phyloP scores from a whole-genome alignment of 2,113 vertebrate genomes.

The Deroptyus accipitrinus region DNA sequence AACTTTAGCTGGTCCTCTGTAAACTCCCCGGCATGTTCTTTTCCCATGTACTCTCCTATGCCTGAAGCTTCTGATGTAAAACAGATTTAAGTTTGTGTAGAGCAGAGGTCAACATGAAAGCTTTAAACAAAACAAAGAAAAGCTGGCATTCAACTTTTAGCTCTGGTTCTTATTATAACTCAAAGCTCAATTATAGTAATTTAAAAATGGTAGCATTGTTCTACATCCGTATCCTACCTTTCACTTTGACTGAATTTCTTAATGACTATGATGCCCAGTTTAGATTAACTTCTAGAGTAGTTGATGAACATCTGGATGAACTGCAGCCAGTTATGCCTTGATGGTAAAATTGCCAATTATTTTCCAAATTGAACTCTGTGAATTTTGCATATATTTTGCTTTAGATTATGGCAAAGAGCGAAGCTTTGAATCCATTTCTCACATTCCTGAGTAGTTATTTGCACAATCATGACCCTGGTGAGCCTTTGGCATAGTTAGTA shows the following conservation, averaged over 20 bases:
- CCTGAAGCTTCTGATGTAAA: slow-evolving; percentile 77
- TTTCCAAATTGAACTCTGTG: neutral
- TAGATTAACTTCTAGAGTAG: neutral
- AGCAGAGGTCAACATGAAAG: slow-evolving; percentile 85
- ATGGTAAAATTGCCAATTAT: neutral
- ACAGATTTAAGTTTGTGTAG: slow-evolving; percentile 79
- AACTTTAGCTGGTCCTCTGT: slow-evolving; percentile 51
- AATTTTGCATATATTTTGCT: neutral
- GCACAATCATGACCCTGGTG: neutral
- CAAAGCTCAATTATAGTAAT: slow-evolving; percentile 36
- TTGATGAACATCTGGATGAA: neutral
- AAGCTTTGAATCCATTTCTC: neutral
- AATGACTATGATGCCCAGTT: neutral
- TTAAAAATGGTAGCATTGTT: slow-evolving; percentile 49
- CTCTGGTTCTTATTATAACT: slow-evolving; percentile 76
- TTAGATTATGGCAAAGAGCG: neutral
- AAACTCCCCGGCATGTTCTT: slow-evolving; percentile 44
- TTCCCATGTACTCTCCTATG: slow-evolving; percentile 73
- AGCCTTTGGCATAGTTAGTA: neutral
- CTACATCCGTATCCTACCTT: slow-evolving; percentile 1
- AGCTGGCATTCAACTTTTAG: slow-evolving; percentile 68
- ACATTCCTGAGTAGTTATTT: neutral
- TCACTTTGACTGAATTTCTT: slow-evolving; percentile 1
- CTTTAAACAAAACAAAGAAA: slow-evolving; percentile 54
- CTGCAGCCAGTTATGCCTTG: neutral